Base-by-base conservation (phyloP, 2,113 vertebrate species). In the Melanostigma gelatinosum region DNA sequence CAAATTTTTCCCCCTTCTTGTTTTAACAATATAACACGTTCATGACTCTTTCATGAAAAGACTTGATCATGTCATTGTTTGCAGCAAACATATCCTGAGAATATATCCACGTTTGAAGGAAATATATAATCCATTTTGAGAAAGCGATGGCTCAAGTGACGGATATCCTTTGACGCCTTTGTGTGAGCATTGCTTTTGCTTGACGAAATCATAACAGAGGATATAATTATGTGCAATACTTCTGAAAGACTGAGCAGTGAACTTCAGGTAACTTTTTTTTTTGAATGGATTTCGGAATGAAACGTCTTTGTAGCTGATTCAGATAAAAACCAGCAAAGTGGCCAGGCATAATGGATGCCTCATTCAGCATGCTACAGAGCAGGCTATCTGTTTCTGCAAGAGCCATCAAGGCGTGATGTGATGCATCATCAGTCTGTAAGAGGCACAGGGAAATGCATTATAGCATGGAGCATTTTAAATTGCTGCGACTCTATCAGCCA, bases 401-500 rank as follows among this genome's bases (percentile, higher is more conserved):
- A 84, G 84, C 75, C 68, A 89, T 84, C 79, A 72, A 75, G 84
- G 79, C 69, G 29, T 68, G 50, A 88, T 78, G 79, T 63, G 84
- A 89, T 90, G 83, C 83, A 87, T 90, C 85, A 87, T 83, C 85
- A 80, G 77, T 55, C 74, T 80, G 88, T 84, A 84, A 80, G 70
- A 88, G 76, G 80, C 88, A 72, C 71, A 29, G 74, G 76, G 44
- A 89, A 87, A 89, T 80, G 85, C 88, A 90, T 90, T 89, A 90
- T 60, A 84, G 74, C 81, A 57, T 80, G 67, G 67, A 87, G 82
- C 80, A 77, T 88, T 91, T 88, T 82, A 87, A 85, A 85, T 75
- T 64, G 84, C 84, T 80, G 88, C 75, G 72, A 87, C 90, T 91
- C 82, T 85, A 89, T 91, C 88, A 84, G 92, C 75, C 36, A 34